A percentile compares a stretch with the other conserved stretches of the same genome.
These are phyloP conservation scores for Zaprionus gabonicus DNA, from an alignment of 1,140 invertebrate genomes.

Conservation along the genomic window DNA sequence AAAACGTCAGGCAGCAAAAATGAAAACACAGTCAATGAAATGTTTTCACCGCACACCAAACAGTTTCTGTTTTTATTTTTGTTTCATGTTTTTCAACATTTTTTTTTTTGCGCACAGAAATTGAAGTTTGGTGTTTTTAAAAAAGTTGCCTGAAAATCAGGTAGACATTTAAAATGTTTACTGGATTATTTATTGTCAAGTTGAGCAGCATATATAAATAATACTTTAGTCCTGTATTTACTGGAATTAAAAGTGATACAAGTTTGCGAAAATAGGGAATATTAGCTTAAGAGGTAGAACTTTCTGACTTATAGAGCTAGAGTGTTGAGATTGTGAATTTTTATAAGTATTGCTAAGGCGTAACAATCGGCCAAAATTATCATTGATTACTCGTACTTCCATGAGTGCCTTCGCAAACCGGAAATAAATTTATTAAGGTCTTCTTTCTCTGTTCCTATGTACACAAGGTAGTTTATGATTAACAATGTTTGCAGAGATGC, in stretches of 20 bases:
- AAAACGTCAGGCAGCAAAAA: conserved; percentile 28
- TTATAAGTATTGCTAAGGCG: too few relatives aligned
- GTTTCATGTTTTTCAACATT: background rate
- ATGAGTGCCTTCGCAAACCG: too few relatives aligned
- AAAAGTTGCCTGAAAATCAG: background rate
- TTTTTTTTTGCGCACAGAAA: background rate
- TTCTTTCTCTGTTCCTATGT: too few relatives aligned
- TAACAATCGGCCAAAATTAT: too few relatives aligned
- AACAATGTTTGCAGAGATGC: too few relatives aligned
- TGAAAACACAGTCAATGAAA: conserved; percentile 36
- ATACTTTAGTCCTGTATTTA: background rate
- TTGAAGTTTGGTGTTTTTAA: conserved; percentile 1
- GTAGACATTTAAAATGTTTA: background rate
- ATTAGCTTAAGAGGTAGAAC: background rate
- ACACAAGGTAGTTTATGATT: too few relatives aligned
- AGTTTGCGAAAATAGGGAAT: background rate
- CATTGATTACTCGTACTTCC: too few relatives aligned
- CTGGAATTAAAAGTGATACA: background rate
- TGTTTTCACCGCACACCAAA: conserved; percentile 20
- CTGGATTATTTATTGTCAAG: conserved; percentile 4
- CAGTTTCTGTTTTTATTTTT: background rate
- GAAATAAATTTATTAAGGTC: too few relatives aligned
- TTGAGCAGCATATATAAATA: background rate
- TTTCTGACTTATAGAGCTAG: too few relatives aligned
- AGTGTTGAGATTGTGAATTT: too few relatives aligned